Evolutionary conservation across 2,888 invertebrate genomes (phyloP), one percentile per base, ranked within the genome.

Genomic region (Conus canariensis): DNA sequence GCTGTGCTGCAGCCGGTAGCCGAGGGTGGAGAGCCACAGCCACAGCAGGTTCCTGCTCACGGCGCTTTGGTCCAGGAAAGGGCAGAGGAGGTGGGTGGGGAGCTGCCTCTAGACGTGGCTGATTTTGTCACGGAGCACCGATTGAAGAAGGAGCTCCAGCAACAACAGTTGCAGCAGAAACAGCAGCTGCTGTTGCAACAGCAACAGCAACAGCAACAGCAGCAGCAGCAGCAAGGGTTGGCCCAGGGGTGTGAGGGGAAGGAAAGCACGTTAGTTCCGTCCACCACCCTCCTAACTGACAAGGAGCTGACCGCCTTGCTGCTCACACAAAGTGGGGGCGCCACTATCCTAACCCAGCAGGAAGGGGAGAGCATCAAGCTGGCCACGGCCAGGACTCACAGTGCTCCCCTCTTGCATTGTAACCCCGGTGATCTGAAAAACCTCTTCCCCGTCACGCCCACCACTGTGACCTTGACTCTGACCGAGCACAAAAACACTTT

Each of bases 31-130:
- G 16, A 16, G 22, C 70, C 16, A 22, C 70, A 22, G 22, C 70
- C 70, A 8, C 22, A 8, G 19, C 22, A 22, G 22, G 70, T 16
- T 8, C 8, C 16, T 8, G 8, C 22, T 8, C 16, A 8, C n/a
- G n/a, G 22, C 0, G 22, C 70, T 14, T 8, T 16, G 22, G 22
- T 70, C 70, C 70, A 70, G 70, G 16, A 16, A 22, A 70, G 22
- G 70, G 25, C 77, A 25, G 77, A 25, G 22, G n/a, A 22, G 19
- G 25, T 30, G 25, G 77, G 30, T 25, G 92, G 92, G 58, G 95
- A 94, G 25, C 91, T 95, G 22, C 95, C 95, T 3, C 90, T 91
- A 59, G 95, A 95, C 88, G 94, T 95, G 22, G 94, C 94, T 14
- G 95, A 95, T 88, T 95, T 94, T 90, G 94, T 95, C 30, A 87